Evolutionary conservation across 2,113 vertebrate genomes (phyloP).

Genomic region (Potamarius usumacintae): DNA sequence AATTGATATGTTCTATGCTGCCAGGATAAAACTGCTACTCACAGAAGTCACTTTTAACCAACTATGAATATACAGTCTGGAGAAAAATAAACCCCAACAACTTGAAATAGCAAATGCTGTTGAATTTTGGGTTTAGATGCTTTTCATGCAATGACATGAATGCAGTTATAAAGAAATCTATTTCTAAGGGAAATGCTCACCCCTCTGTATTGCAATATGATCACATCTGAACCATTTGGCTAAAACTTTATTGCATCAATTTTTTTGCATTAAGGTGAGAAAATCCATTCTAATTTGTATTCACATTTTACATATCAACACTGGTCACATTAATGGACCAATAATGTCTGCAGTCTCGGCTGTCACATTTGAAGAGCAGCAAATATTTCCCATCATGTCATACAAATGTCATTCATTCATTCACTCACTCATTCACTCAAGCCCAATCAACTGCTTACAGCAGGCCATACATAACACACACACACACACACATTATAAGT

Average conservation of each 20-base stretch:
- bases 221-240: background rate
- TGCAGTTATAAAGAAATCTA: background rate
- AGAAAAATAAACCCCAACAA: no score
- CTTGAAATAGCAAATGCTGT: background rate
- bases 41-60: background rate
- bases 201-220: background rate
- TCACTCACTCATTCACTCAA: background rate
- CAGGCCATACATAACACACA: background rate
- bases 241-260: background rate
- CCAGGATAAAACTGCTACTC: background rate
- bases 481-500: no score
- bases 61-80: background rate
- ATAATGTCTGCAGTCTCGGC: background rate
- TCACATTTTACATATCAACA: background rate
- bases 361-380: slow-evolving; percentile 9
- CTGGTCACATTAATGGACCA: background rate
- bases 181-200: background rate
- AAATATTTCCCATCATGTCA: background rate
- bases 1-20: background rate
- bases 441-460: background rate
- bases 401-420: background rate
- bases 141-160: background rate
- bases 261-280: slow-evolving; percentile 1
- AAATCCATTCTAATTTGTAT: slow-evolving; percentile 11
- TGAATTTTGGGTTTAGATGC: background rate